Conservation (phyloP, 2,888 invertebrate species). For the Eristalis pertinax region DNA sequence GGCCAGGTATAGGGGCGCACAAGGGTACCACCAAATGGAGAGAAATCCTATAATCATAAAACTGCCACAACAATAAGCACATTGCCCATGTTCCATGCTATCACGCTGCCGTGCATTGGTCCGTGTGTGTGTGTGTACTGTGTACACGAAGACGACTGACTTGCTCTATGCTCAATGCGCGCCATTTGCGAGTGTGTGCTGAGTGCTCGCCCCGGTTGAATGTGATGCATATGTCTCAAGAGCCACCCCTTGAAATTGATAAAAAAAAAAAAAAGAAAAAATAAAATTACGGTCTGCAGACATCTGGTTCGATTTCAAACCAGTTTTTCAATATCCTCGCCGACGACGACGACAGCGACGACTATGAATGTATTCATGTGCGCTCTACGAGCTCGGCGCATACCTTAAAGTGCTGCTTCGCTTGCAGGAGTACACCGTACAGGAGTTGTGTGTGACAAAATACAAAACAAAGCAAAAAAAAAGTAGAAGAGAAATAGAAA, state of each 20-base stretch:
- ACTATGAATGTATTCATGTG: not conserved
- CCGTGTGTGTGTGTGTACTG: not conserved
- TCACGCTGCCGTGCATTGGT: not conserved
- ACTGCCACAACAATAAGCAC: constrained; percentile 71
- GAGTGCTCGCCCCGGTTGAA: constrained; percentile 29
- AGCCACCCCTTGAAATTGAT: constrained; percentile 71
- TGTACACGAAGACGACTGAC: not conserved
- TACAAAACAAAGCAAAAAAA: constrained; percentile 16
- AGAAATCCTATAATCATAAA: constrained; percentile 67
- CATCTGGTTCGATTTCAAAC: constrained; percentile 71
- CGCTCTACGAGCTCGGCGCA: not conserved
- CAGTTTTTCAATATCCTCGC: constrained; percentile 55
- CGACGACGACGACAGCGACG: not conserved
- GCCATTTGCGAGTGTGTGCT: not conserved
- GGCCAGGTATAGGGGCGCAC: constrained; percentile 51
- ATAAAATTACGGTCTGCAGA: constrained; percentile 52
- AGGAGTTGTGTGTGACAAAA: constrained; percentile 47
- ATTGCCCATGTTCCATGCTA: constrained; percentile 36
- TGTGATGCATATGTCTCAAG: constrained; percentile 71
- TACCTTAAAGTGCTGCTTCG: constrained; percentile 1
- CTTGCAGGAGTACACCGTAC: not conserved
- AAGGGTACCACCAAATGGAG: constrained; percentile 20
- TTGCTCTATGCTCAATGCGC: not conserved
- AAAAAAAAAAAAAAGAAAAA: constrained; percentile 44
- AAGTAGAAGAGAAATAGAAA: constrained; percentile 5